phyloP scores from a whole-genome alignment of 2,113 vertebrate genomes.

The Sigmodon hispidus region DNA sequence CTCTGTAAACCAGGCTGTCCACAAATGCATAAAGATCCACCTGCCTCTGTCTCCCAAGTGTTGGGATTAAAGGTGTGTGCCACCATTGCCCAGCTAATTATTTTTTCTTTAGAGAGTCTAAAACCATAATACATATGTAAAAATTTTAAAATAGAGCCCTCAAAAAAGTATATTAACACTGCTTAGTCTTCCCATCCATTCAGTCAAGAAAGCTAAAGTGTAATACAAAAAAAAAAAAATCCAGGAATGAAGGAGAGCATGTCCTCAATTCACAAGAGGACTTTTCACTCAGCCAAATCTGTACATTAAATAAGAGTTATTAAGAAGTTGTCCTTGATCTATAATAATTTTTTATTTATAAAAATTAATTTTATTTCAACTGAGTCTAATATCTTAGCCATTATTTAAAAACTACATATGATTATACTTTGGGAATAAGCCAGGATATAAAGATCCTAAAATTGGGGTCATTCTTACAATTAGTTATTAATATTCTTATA shows the following conservation, averaged over 20 bases:
- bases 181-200: neutral
- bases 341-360: conserved; percentile 50
- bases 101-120: neutral
- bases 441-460: conserved; percentile 49
- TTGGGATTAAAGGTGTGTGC: neutral
- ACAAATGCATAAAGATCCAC: neutral
- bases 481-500: conserved; percentile 62
- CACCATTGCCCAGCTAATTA: neutral
- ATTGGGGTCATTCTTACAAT: conserved; percentile 59
- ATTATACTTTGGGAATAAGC: conserved; percentile 59
- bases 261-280: neutral
- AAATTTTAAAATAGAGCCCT: conserved; percentile 4
- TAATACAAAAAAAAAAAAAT: neutral
- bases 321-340: conserved; percentile 51
- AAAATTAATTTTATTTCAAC: conserved; percentile 63
- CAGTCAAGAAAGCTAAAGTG: neutral
- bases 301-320: conserved; percentile 13
- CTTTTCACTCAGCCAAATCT: conserved; percentile 15
- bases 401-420: conserved; percentile 29
- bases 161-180: neutral
- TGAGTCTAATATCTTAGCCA: conserved; percentile 18
- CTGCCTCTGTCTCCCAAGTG: neutral
- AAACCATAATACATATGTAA: conserved; percentile 8
- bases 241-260: neutral
- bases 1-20: neutral